Percentiles rank a stretch among this genome's conserved stretches.
phyloP scores from a whole-genome alignment of 2,797 vertebrate genomes.

The Clarias fuscus region DNA sequence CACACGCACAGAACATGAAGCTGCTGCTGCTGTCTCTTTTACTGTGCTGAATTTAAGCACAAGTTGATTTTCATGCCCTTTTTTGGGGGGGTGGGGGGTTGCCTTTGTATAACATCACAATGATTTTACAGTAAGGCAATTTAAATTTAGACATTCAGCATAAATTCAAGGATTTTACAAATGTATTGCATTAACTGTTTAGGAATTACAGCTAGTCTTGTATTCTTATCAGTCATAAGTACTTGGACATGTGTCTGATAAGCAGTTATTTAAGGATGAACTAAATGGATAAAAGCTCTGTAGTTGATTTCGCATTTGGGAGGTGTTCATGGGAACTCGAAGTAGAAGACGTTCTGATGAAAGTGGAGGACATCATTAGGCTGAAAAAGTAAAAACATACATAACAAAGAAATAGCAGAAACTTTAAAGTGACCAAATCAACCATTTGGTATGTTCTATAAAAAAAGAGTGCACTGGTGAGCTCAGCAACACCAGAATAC shows the following conservation, averaged over 20 bases:
- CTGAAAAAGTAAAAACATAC: not conserved
- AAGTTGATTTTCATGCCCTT: not conserved
- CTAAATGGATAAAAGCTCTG: not conserved
- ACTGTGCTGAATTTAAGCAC: not conserved
- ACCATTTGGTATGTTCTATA: not conserved
- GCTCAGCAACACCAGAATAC: not conserved
- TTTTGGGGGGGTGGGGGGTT: too few relatives aligned
- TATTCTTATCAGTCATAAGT: not conserved
- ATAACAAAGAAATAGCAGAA: not conserved
- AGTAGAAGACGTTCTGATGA: not conserved
- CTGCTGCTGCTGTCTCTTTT: not conserved
- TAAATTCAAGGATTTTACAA: not conserved
- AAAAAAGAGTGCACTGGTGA: not conserved
- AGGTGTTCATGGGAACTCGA: not conserved
- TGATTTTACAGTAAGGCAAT: not conserved
- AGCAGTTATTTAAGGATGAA: not conserved
- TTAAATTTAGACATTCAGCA: not conserved
- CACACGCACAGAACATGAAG: constrained; percentile 47
- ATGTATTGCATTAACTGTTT: not conserved
- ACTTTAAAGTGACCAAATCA: not conserved
- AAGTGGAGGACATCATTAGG: not conserved
- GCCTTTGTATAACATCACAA: too few relatives aligned
- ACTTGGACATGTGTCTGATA: not conserved
- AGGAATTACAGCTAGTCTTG: not conserved
- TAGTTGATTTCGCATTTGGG: not conserved